Base-by-base conservation (phyloP, 2,113 vertebrate species). In the Saguinus midas region DNA sequence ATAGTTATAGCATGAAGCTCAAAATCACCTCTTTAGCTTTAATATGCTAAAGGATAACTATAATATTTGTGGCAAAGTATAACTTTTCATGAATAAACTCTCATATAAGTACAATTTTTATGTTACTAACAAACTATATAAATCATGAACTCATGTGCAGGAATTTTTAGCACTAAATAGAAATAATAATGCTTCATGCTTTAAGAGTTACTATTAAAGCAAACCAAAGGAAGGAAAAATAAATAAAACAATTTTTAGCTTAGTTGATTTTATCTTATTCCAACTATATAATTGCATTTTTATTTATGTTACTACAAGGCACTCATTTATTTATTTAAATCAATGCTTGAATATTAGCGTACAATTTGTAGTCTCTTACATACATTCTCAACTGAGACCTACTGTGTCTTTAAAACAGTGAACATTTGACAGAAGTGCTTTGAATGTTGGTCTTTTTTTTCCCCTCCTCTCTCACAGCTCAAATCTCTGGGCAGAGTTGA, bases 1-100 rank as follows among this genome's bases (percentile, higher is more conserved):
- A 93, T 96, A 88, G 94, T 37, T 88, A 95, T 43, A 89, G 35
- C 43, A 70, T 35, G 23, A 84, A 72, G 73, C 32, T 91, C 48
- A 23, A 32, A 58, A 25, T 95, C 10, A 16, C 23, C 55, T 81
- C 45, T 90, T 64, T 79, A 64, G 84, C 68, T 87, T 21, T 87
- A 89, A 87, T 35, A n/a, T 8, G 21, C 35, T 87, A 72, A 75
- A 89, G 14, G 35, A 88, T 48, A 58, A 29, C 16, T 93, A 64
- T 76, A 80, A 55, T 43, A 52, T 27, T 64, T 52, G 50, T 72
- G 1, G 43, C 40, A 37, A 35, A 81, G 40, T 50, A n/a, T 43
- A 87, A 73, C 35, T 58, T 80, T 93, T 50, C 32, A 9, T 66
- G 43, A 78, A 79, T 57, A 78, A 10, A 43, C 29, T n/a, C 8